A percentile compares a stretch with the other conserved stretches of the same genome.
These are phyloP conservation scores for Boloria selene DNA, from an alignment of 2,888 invertebrate species.

Conservation along the genomic window DNA sequence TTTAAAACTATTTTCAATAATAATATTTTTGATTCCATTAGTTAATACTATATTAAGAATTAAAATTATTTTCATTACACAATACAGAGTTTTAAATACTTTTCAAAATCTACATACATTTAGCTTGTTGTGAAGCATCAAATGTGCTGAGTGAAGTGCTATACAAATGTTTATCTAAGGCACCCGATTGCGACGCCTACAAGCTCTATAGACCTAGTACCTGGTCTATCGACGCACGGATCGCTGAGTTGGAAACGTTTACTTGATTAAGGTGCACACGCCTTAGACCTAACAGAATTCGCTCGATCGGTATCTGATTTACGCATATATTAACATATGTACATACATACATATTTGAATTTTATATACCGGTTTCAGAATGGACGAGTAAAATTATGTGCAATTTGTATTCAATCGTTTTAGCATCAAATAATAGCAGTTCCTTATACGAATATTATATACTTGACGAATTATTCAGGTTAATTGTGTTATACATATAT, in stretches of 20 bases:
- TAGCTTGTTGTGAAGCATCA: neutral
- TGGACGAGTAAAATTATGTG: neutral
- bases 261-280: conserved; percentile 33
- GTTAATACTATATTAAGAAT: too few species aligned
- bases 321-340: conserved; percentile 6
- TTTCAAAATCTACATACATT: neutral
- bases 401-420: too few species aligned
- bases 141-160: neutral
- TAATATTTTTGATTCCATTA: too few species aligned
- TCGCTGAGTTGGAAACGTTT: conserved; percentile 35
- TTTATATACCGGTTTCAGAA: neutral
- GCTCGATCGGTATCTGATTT: conserved; percentile 20
- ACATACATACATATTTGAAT: neutral
- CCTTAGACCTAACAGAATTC: conserved; percentile 24
- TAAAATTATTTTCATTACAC: too few species aligned
- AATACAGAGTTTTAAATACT: too few species aligned
- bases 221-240: conserved; percentile 33
- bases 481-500: too few species aligned
- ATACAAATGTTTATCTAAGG: conserved; percentile 16
- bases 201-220: conserved; percentile 19
- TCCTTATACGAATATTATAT: too few species aligned
- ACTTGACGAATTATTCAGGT: too few species aligned
- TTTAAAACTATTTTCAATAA: too few species aligned
- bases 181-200: conserved; percentile 19
- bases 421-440: too few species aligned